Evolutionary conservation across 2,888 invertebrate genomes (phyloP).

Genomic region (Mimachlamys varia): DNA sequence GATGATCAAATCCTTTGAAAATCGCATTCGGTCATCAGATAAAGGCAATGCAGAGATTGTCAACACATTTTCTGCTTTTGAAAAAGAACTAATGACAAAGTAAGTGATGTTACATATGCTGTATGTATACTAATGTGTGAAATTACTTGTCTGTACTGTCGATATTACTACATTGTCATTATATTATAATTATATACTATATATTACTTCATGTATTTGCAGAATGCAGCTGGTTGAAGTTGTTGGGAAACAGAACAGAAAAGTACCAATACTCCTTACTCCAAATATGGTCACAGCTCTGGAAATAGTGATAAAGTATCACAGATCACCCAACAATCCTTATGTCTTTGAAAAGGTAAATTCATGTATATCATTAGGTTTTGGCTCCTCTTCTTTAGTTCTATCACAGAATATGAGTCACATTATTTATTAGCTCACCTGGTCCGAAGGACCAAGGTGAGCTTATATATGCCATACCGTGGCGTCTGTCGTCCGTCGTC

Average conservation of each 20-base stretch:
- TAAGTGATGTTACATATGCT: neutral
- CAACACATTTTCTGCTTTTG: constrained; percentile 25
- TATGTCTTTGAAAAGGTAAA: constrained; percentile 37
- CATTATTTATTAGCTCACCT: too few relatives aligned
- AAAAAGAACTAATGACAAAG: constrained; percentile 36
- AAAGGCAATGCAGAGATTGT: constrained; percentile 37
- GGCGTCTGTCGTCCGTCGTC: too few relatives aligned
- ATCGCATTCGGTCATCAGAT: neutral
- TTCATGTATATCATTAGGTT: too few relatives aligned
- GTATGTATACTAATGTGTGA: neutral
- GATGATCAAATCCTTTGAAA: constrained; percentile 17
- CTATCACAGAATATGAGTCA: too few relatives aligned
- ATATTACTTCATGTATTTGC: too few relatives aligned
- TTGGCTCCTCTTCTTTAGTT: too few relatives aligned
- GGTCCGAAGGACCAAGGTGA: too few relatives aligned
- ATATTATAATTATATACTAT: too few relatives aligned
- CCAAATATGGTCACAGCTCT: constrained; percentile 12
- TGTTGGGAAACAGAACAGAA: constrained; percentile 34
- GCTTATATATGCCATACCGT: too few relatives aligned
- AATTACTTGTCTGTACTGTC: neutral
- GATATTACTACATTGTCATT: too few relatives aligned
- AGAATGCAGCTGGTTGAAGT: constrained; percentile 30
- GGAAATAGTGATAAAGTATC: constrained; percentile 9
- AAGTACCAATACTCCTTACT: constrained; percentile 24
- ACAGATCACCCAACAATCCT: constrained; percentile 9